A percentile compares a stretch with the other conserved stretches of the same genome.
Conservation (phyloP, 1,140 invertebrate species). For the Drosophila ohnishii region DNA sequence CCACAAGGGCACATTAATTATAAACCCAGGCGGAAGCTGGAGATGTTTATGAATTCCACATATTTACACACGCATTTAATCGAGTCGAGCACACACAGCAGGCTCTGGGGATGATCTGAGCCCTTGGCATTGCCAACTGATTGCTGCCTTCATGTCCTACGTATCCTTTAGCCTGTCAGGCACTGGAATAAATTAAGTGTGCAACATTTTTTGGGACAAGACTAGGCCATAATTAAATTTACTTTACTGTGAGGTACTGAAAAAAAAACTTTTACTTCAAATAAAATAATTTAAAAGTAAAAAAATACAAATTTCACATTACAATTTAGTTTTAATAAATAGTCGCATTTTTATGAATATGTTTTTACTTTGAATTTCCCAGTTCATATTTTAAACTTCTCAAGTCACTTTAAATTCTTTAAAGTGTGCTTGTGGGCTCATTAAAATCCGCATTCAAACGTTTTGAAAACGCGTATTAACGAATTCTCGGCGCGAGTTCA, state of each 20-base stretch:
- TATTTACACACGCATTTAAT: conserved; percentile 32
- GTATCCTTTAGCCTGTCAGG: not conserved
- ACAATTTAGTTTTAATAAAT: no score
- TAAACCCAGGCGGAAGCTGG: conserved; percentile 20
- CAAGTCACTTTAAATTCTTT: not conserved
- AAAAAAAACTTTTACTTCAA: no score
- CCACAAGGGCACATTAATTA: conserved; percentile 66
- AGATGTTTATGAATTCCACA: conserved; percentile 51
- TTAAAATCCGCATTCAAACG: conserved; percentile 74
- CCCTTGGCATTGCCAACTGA: conserved; percentile 53
- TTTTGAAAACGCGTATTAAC: conserved; percentile 59
- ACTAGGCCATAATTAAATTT: not conserved
- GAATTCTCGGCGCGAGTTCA: conserved; percentile 59
- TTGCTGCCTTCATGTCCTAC: conserved; percentile 57
- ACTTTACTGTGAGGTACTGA: no score
- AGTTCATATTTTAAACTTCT: not conserved
- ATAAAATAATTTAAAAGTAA: no score
- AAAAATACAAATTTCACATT: no score
- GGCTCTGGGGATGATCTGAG: conserved; percentile 17
- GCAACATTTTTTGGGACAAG: no score
- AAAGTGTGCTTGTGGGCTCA: conserved; percentile 40
- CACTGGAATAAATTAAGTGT: conserved; percentile 5
- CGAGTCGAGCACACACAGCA: not conserved
- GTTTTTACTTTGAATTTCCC: no score
- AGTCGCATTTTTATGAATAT: no score